phyloP scores from a whole-genome alignment of 1,140 invertebrate species.

The Lucilia sericata region DNA sequence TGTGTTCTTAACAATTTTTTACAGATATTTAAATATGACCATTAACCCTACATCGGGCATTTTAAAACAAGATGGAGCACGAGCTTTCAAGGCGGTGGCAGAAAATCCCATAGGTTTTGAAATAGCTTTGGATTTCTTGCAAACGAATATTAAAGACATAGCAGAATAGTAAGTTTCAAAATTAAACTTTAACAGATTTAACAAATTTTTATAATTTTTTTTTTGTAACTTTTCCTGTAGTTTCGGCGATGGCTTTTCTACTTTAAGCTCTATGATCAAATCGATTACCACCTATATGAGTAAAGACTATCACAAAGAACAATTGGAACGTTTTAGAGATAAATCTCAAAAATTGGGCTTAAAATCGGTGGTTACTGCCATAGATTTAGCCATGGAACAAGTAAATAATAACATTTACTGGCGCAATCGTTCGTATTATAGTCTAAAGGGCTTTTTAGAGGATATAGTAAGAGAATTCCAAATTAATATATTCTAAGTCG shows the following conservation, averaged over 20 bases:
- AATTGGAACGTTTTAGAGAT: conserved; percentile 57
- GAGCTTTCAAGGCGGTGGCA: conserved; percentile 67
- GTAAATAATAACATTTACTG: conserved; percentile 66
- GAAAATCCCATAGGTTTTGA: conserved; percentile 69
- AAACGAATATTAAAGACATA: conserved; percentile 67
- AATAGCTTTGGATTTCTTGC: conserved; percentile 70
- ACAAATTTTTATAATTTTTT: no score
- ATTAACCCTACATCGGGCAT: conserved; percentile 69
- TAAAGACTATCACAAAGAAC: conserved; percentile 66
- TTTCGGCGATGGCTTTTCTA: conserved; percentile 70
- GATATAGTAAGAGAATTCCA: conserved; percentile 63
- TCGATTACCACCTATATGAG: conserved; percentile 70
- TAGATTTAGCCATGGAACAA: conserved; percentile 63
- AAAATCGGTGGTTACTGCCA: conserved; percentile 58
- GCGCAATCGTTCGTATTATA: conserved; percentile 63
- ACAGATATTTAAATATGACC: conserved; percentile 69
- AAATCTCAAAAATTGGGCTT: conserved; percentile 60
- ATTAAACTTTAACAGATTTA: no score
- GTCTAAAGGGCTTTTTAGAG: conserved; percentile 60
- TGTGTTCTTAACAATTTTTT: background rate
- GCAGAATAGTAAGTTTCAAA: conserved; percentile 70
- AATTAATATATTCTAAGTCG: conserved; percentile 63
- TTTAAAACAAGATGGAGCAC: conserved; percentile 70
- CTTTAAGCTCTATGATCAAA: conserved; percentile 69
- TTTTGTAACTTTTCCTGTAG: no score